Percentiles rank a stretch among this genome's conserved stretches.
Conservation (phyloP, 2,888 invertebrate genomes). For the Caenorhabditis sp. region DNA sequence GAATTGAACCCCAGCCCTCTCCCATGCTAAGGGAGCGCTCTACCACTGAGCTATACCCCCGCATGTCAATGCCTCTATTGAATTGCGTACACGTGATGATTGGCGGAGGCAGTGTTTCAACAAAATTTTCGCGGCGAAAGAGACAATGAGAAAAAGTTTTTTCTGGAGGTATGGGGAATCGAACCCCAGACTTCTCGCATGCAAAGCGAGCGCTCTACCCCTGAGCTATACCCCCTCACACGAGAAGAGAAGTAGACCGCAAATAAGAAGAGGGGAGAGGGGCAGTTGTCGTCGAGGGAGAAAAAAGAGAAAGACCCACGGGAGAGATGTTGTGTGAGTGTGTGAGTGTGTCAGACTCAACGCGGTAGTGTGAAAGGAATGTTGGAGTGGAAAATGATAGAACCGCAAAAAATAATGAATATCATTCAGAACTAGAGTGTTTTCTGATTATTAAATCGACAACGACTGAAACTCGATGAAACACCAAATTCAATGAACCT, state of each 20-base stretch:
- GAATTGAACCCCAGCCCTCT: constrained; percentile 77
- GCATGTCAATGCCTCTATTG: constrained; percentile 4
- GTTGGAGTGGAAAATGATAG: not conserved
- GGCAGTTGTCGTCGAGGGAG: not conserved
- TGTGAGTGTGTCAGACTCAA: not conserved
- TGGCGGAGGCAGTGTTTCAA: not conserved
- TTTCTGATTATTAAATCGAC: too few relatives aligned
- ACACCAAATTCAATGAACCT: too few relatives aligned
- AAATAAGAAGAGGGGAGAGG: not conserved
- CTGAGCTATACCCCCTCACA: constrained; percentile 80
- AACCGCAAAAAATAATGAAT: not conserved
- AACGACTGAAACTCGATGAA: too few relatives aligned
- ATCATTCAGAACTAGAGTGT: too few relatives aligned
- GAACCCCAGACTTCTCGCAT: constrained; percentile 83
- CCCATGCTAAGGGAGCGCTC: constrained; percentile 80
- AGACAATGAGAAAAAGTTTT: constrained; percentile 20
- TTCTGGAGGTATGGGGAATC: constrained; percentile 79
- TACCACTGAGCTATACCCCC: constrained; percentile 79
- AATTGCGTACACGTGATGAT: not conserved
- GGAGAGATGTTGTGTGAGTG: not conserved
- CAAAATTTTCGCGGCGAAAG: not conserved
- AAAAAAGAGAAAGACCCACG: not conserved
- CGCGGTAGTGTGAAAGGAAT: not conserved
- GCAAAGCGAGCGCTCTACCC: constrained; percentile 83
- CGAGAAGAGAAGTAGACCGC: not conserved